Conservation (phyloP, 1,140 invertebrate species). For the Octopus sinensis region DNA sequence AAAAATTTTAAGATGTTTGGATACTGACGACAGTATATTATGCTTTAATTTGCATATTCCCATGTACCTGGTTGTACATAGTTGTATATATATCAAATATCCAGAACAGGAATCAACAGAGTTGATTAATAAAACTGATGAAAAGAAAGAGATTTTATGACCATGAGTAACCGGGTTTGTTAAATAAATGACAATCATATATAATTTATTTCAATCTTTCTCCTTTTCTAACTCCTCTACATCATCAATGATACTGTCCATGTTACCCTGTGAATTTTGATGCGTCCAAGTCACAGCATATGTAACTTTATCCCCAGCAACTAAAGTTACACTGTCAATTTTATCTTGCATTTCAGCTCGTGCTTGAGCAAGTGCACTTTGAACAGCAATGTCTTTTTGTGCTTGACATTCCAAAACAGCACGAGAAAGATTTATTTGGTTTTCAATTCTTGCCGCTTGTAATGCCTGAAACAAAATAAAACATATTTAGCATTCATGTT, state of each 20-base stretch:
- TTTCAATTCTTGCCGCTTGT: slow-evolving; percentile 48
- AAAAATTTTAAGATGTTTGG: too few relatives aligned
- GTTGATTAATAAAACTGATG: too few relatives aligned
- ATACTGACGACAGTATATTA: too few relatives aligned
- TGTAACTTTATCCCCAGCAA: slow-evolving; percentile 36
- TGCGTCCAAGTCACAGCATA: slow-evolving; percentile 25
- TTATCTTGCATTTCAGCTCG: slow-evolving; percentile 50
- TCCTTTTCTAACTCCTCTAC: slow-evolving; percentile 14
- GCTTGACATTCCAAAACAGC: slow-evolving; percentile 53
- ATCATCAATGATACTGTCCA: slow-evolving; percentile 28
- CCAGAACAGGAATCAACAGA: too few relatives aligned
- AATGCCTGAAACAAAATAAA: slow-evolving; percentile 43
- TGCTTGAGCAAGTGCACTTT: slow-evolving; percentile 51
- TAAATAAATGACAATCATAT: too few relatives aligned
- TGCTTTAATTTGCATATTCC: too few relatives aligned
- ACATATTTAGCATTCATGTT: neutral
- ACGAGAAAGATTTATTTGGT: slow-evolving; percentile 49
- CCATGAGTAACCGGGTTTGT: too few relatives aligned
- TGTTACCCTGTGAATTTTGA: slow-evolving; percentile 19
- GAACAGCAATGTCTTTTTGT: slow-evolving; percentile 54
- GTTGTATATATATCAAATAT: too few relatives aligned
- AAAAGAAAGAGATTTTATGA: too few relatives aligned
- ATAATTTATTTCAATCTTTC: neutral
- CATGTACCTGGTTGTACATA: too few relatives aligned
- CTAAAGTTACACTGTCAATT: slow-evolving; percentile 42